Evolutionary conservation across 2,113 vertebrate genomes (phyloP), one percentile per base, ranked within the genome.

Genomic region (Passer domesticus): DNA sequence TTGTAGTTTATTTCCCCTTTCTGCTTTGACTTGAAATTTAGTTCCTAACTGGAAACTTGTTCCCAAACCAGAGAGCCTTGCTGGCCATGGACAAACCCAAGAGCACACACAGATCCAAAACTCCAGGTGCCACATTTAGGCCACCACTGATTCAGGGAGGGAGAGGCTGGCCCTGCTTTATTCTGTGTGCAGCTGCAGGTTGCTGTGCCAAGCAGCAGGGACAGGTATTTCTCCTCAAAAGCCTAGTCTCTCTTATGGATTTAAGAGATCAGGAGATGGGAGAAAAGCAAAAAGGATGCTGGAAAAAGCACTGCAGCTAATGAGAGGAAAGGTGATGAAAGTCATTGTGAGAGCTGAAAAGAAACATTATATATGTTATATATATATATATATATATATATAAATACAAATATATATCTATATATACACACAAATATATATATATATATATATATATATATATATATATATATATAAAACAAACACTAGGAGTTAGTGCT

Each of bases 81-180:
- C 13, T 21, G 18, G 6, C 21, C 60, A 17, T 2, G 15, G 33
- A 30, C 12, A 66, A 30, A 52, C 16, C 27, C 27, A 41, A 30
- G 1, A 9, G 14, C 30, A 43, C 21, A 5, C n/a, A 31, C 6
- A 28, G 11, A 39, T 31, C 21, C 44, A 56, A 39, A 80, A 25
- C 4, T 13, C 14, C 58, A 28, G 24, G 11, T 79, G 44, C 19
- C 58, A 59, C 33, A 19, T 7, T 11, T 13, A 23, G 62, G 30
- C 6, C 23, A 55, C 15, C 30, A 11, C 25, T 33, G 27, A 47
- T 15, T 11, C 2, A 2, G 19, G 15, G 0, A 0, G 1, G 20
- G 9, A 55, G 28, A 63, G 13, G 13, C 2, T 75, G 37, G 15
- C 8, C 31, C 52, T 63, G 27, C 9, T 56, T 83, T 16, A 13